Percentiles rank a stretch among this genome's conserved stretches.
Conservation (phyloP, 1,140 invertebrate species). For the Drosophila ercepeae region DNA sequence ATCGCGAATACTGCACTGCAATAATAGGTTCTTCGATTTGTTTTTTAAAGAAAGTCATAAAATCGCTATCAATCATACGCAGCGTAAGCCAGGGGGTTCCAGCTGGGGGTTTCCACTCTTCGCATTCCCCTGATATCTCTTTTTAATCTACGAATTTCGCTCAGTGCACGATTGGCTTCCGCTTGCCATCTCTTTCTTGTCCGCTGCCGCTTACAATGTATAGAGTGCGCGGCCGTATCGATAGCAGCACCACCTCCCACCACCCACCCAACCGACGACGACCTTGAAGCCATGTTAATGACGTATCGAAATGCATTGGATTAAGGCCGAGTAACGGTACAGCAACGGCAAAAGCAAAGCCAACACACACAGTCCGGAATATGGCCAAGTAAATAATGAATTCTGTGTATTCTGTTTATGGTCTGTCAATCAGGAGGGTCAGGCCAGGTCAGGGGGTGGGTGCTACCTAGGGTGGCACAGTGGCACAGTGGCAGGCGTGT, state of each 20-base stretch:
- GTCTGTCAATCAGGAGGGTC: neutral
- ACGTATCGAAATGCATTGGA: slow-evolving; percentile 50
- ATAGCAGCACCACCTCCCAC: slow-evolving; percentile 1
- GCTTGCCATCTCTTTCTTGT: slow-evolving; percentile 1
- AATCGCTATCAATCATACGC: neutral
- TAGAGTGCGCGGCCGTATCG: slow-evolving; percentile 39
- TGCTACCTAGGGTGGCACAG: neutral
- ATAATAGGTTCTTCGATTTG: neutral
- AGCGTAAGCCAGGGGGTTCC: neutral
- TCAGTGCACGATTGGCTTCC: slow-evolving; percentile 15
- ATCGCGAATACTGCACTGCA: neutral
- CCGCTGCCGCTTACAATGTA: slow-evolving; percentile 35
- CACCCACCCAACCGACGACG: neutral
- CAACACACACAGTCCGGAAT: neutral
- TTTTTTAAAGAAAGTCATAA: too few relatives aligned
- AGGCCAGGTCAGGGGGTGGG: neutral
- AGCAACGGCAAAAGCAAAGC: slow-evolving; percentile 31
- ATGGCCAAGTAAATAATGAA: slow-evolving; percentile 32
- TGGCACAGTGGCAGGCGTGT: slow-evolving; percentile 17
- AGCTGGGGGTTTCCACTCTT: too few relatives aligned
- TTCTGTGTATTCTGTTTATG: slow-evolving; percentile 18
- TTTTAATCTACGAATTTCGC: neutral
- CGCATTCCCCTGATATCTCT: too few relatives aligned
- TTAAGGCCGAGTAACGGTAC: slow-evolving; percentile 29
- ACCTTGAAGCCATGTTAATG: slow-evolving; percentile 65